Percentiles rank a stretch among this genome's conserved stretches.
These are phyloP conservation scores for Paramormyrops kingsleyae DNA, from an alignment of 2,113 vertebrate species.

Conservation along the genomic window DNA sequence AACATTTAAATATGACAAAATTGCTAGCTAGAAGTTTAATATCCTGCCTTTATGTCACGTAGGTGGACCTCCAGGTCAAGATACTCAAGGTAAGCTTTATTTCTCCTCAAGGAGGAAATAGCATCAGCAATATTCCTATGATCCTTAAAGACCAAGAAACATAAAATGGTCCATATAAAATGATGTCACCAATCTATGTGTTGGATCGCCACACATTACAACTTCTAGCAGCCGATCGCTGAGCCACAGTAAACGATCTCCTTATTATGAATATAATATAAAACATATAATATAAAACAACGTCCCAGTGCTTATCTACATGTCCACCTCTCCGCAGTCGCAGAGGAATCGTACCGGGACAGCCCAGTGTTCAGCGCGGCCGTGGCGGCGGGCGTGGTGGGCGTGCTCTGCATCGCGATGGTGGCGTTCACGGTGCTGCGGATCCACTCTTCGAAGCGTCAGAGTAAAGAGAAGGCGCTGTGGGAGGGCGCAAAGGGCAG, in stretches of 20 bases:
- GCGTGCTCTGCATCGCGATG: constrained; percentile 33
- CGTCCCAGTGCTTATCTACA: background rate
- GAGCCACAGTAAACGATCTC: background rate
- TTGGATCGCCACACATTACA: background rate
- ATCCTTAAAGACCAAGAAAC: background rate
- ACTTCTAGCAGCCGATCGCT: background rate
- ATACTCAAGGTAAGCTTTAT: constrained; percentile 4
- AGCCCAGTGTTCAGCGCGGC: constrained; percentile 29
- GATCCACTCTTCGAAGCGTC: constrained; percentile 16
- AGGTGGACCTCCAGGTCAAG: background rate
- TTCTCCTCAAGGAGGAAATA: background rate
- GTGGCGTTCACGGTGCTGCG: constrained; percentile 34
- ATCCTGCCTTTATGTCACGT: background rate
- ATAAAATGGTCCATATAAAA: background rate
- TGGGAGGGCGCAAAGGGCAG: background rate
- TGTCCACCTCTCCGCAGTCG: constrained; percentile 34
- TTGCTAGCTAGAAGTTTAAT: background rate
- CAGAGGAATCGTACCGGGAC: background rate
- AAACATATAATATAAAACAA: too few relatives aligned
- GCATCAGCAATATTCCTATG: background rate
- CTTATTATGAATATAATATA: background rate
- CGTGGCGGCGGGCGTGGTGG: constrained; percentile 36
- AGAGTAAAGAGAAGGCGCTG: background rate
- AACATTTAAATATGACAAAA: background rate
- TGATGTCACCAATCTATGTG: background rate